These are phyloP conservation scores for Sitta europaea DNA, from an alignment of 2,113 vertebrate genomes.

Conservation along the genomic window DNA sequence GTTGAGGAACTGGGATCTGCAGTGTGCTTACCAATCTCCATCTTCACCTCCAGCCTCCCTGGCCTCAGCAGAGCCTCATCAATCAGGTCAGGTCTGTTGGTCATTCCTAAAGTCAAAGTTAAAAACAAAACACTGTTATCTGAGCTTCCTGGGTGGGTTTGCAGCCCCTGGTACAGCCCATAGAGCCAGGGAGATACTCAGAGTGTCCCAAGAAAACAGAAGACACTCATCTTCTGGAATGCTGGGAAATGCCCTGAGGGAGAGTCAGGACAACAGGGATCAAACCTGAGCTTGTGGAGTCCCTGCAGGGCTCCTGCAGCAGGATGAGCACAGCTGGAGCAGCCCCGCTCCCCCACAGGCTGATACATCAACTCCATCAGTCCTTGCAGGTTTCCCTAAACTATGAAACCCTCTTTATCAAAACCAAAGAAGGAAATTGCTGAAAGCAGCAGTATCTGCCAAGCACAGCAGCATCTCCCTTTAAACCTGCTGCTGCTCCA, in stretches of 20 bases:
- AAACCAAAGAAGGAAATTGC: neutral
- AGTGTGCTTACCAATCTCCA: conserved; percentile 90
- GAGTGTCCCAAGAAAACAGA: neutral
- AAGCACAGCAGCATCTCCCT: neutral
- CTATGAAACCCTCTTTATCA: neutral
- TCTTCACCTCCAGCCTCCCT: conserved; percentile 94
- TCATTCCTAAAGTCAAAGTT: conserved; percentile 84
- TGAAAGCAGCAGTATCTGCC: neutral
- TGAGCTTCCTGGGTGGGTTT: neutral
- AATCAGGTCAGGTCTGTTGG: conserved; percentile 96
- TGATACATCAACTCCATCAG: neutral
- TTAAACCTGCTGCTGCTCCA: neutral
- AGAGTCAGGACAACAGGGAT: neutral
- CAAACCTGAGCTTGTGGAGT: neutral
- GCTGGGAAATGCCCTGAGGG: neutral
- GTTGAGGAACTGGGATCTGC: neutral
- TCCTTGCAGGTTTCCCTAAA: neutral
- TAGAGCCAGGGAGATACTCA: neutral
- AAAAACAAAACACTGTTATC: neutral
- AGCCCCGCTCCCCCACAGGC: neutral
- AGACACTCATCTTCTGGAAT: neutral
- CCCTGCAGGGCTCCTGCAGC: neutral
- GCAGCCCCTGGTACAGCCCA: neutral
- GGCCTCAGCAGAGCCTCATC: conserved; percentile 94
- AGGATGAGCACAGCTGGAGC: neutral